Evolutionary conservation across 2,888 invertebrate species (phyloP).

Genomic region (Escarpia spicata): DNA sequence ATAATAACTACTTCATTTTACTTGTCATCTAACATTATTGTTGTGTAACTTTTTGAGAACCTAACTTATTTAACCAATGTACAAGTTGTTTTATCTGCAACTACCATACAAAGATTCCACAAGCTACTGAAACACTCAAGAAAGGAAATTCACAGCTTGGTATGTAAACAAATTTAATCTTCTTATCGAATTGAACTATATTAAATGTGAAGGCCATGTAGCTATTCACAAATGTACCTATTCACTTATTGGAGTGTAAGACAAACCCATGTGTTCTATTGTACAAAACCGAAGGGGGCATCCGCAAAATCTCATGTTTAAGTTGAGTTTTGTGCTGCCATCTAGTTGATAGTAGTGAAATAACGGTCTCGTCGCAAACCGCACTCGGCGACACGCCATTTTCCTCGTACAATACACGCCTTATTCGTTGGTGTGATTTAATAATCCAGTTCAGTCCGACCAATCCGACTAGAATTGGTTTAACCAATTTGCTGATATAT

Average conservation of each 20-base stretch:
- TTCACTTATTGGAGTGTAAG: neutral
- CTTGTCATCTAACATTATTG: too few relatives aligned
- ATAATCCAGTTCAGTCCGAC: neutral
- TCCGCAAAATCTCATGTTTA: neutral
- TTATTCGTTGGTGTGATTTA: neutral
- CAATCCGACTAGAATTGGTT: neutral
- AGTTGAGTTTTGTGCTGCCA: neutral
- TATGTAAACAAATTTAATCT: neutral
- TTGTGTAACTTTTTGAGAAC: too few relatives aligned
- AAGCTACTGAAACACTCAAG: neutral
- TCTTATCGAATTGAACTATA: neutral
- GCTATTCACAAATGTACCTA: neutral
- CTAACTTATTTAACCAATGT: too few relatives aligned
- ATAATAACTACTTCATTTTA: too few relatives aligned
- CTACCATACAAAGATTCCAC: neutral
- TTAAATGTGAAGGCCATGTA: too few relatives aligned
- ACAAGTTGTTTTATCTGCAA: neutral
- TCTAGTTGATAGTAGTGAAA: neutral
- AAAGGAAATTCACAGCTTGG: neutral
- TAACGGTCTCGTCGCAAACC: neutral
- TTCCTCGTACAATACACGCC: neutral
- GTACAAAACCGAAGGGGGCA: too few relatives aligned
- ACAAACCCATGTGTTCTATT: too few relatives aligned
- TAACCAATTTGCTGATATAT: too few relatives aligned
- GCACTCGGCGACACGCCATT: neutral